Base-by-base conservation (phyloP, 2,797 vertebrate genomes). In the Triplophysa bombifrons region DNA sequence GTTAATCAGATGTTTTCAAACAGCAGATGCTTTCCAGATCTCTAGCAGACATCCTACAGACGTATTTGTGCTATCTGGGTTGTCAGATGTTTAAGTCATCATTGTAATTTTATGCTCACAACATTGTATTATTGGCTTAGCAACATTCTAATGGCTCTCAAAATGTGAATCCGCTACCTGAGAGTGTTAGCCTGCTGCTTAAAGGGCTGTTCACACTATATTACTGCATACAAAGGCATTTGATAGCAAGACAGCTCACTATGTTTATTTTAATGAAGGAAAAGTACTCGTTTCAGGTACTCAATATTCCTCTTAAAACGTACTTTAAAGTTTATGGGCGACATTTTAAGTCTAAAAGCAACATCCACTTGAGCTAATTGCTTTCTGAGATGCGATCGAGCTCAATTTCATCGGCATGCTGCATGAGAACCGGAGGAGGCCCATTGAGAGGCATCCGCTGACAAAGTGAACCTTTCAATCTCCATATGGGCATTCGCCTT, bases 381-480 rank as follows among this genome's bases (percentile, higher is more conserved):
- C 61, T 5, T n/a, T 60, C 51, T 13, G 34, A 53, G 12, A n/a
- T 48, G 38, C 51, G 41, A 66, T 17, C 20, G 14, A 20, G 4
- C 60, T 50, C 16, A 64, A 61, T 41, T 27, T 30, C 4, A n/a
- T 61, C 70, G 55, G 58, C 64, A 65, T 79, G 46, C 46, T 19
- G 68, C 48, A 38, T 25, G 27, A 48, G 67, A 81, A 25, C 51
- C 3, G 19, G 64, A 55, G 44, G 22, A 72, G 70, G 30, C 73
- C 44, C 12, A 66, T 53, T 38, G 46, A 16, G 65, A 66, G 0
- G 6, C 63, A 60, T 19, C 53, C 60, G 27, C 55, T 78, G 61
- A 72, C 14, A 67, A 60, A 72, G 60, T 56, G 61, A 63, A 81
- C 60, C 71, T 56, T 41, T 76, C 16, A 68, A 68, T 80, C 72